Base-by-base conservation (phyloP, 2,888 invertebrate genomes). In the Odontocolon sp. region DNA sequence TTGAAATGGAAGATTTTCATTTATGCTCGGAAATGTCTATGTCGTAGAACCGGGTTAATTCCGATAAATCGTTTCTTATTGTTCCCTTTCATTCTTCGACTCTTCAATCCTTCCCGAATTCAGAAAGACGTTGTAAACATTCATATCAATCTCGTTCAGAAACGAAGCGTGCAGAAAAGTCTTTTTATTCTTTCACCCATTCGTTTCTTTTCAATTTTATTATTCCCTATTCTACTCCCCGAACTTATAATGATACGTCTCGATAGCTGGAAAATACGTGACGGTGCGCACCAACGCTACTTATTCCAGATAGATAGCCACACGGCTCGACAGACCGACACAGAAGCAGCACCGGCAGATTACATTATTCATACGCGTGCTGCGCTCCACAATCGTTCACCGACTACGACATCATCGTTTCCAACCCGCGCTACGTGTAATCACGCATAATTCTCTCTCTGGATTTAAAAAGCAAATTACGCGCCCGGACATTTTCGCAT, bases 391-490 rank as follows among this genome's bases (percentile, higher is more conserved):
- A 71, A 71, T 64, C 71, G 56, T 56, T 71, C 38, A 45, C 23
- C 56, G 56, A 63, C 54, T 64, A 56, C 56, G 36, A 36, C 54
- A 64, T 42, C 33, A 36, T 33, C 56, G 18, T 63, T 71, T 71
- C 54, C 26, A 50, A 61, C 59, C 23, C 47, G 36, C 33, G 50
- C 28, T 57, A 26, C 38, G 68, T 57, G 57, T 57, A 57, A 57
- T 50, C 57, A 64, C 66, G 57, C 47, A 63, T 72, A 57, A 66
- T 64, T 64, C 45, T 21, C 45, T 63, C 38, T 45, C 57, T 66
- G 56, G 47, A 72, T 72, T 72, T 66, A 57, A 72, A 72, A 72
- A 72, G 47, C 56, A 72, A 72, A 72, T 72, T 57, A 66, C 50
- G 18, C 33, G 67, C 16, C 56, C 26, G 38, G 11, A 26, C 36